Percentiles rank a stretch among this genome's conserved stretches.
Conservation (phyloP, 1,140 invertebrate species). For the Colletes latitarsis region DNA sequence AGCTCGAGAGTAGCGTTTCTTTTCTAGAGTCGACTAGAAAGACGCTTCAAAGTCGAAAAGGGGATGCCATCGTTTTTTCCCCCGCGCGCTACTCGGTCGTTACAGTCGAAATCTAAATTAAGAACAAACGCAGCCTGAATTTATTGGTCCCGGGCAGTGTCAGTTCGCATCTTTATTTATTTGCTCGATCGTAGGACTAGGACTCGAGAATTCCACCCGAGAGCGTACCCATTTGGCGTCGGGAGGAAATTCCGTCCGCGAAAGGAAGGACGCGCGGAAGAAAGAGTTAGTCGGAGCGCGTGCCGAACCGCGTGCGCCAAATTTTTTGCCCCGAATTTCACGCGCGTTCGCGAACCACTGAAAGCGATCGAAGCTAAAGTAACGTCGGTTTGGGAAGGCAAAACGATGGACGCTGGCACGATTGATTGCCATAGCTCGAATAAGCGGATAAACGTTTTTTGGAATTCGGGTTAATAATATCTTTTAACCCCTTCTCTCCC, state of each 20-base stretch:
- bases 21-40: neutral
- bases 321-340: conserved; percentile 9
- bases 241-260: neutral
- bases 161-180: conserved; percentile 63
- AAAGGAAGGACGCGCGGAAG: neutral
- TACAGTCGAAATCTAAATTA: conserved; percentile 65
- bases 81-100: conserved; percentile 1
- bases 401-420: conserved; percentile 44
- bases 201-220: conserved; percentile 62
- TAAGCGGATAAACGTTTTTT: no score
- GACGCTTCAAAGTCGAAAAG: neutral
- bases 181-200: conserved; percentile 49
- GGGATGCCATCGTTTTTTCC: neutral
- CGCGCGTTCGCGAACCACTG: conserved; percentile 16
- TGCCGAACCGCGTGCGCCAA: conserved; percentile 1
- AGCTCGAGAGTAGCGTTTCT: neutral
- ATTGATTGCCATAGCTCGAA: neutral
- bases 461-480: no score
- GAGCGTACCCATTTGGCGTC: neutral
- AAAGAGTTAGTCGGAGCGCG: neutral
- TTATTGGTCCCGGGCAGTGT: conserved; percentile 59
- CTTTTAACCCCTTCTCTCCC: no score
- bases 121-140: conserved; percentile 69
- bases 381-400: neutral
- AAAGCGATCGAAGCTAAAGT: neutral